These are phyloP conservation scores for Perdita meconis DNA, from an alignment of 2,888 invertebrate species.

Conservation along the genomic window DNA sequence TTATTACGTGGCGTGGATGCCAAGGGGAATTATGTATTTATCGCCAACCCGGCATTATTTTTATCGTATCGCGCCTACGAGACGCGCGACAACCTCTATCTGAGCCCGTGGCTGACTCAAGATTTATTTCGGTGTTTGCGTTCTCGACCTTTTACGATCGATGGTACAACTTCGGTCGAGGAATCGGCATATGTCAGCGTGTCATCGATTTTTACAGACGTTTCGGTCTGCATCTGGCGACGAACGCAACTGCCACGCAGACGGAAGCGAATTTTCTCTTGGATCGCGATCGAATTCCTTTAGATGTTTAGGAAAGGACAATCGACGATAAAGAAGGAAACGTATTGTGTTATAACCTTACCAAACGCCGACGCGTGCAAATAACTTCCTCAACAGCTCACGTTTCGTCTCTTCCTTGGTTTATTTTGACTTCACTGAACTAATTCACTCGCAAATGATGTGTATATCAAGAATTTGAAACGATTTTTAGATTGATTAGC, in stretches of 20 bases:
- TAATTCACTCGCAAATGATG: not conserved
- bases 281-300: not conserved
- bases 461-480: not conserved
- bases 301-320: not conserved
- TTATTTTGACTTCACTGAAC: not conserved
- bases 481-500: not conserved
- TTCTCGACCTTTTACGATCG: constrained; percentile 45
- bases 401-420: not conserved
- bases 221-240: constrained; percentile 69
- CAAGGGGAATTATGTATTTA: constrained; percentile 61
- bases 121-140: constrained; percentile 53
- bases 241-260: constrained; percentile 34
- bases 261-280: constrained; percentile 23
- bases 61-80: constrained; percentile 38
- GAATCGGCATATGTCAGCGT: constrained; percentile 77
- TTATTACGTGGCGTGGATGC: constrained; percentile 74
- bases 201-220: constrained; percentile 77
- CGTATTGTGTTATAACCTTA: constrained; percentile 32
- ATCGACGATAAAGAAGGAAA: not conserved
- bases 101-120: constrained; percentile 23
- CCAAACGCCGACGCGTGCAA: not conserved
- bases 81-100: constrained; percentile 46
- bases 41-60: constrained; percentile 58
- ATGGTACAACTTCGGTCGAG: constrained; percentile 16
- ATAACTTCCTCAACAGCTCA: too few relatives aligned